Base-by-base conservation (phyloP, 2,113 vertebrate species). In the Sialia sialis region DNA sequence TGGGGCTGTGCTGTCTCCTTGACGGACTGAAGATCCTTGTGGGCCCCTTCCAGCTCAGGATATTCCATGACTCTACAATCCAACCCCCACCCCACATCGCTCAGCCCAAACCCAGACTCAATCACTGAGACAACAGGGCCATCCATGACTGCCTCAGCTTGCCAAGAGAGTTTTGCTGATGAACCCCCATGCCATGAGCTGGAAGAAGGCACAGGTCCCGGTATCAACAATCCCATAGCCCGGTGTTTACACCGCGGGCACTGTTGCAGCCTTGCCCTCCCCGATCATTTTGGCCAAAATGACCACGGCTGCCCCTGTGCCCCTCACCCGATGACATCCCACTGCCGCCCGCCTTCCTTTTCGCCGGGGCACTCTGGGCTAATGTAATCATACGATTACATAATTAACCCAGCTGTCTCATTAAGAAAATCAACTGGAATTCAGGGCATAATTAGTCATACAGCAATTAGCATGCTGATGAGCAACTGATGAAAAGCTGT, bases 361-460 rank as follows among this genome's bases (percentile, higher is more conserved):
- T 95, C 77, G 96, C 97, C 97, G 92, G 98, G 98, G 97, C 97
- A 98, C 97, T 98, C 96, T 97, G 95, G 98, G 97, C 98, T 98
- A 98, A 98, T 98, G 98, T 97, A 98, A 98, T 99, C 98, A 98
- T 98, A 98, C 98, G 98, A 98, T 98, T 99, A 98, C 98, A 98
- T 98, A 99, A 99, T 99, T 98, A 98, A 98, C 98, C 98, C 98
- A 98, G 98, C 98, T 98, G 98, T 99, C 98, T 98, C 98, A 98
- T 99, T 98, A 98, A 98, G 98, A 98, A 98, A 98, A 98, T 98
- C 98, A 98, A 98, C 98, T 98, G 98, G 98, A 99, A 98, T 98
- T 98, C 98, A 98, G 98, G 98, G 98, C 98, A 98, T 99, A 98
- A 98, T 99, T 98, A 99, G 98, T 98, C 98, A 98, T 98, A 98